Base-by-base conservation (phyloP, 2,797 vertebrate species). In the Gobio occitaniae region DNA sequence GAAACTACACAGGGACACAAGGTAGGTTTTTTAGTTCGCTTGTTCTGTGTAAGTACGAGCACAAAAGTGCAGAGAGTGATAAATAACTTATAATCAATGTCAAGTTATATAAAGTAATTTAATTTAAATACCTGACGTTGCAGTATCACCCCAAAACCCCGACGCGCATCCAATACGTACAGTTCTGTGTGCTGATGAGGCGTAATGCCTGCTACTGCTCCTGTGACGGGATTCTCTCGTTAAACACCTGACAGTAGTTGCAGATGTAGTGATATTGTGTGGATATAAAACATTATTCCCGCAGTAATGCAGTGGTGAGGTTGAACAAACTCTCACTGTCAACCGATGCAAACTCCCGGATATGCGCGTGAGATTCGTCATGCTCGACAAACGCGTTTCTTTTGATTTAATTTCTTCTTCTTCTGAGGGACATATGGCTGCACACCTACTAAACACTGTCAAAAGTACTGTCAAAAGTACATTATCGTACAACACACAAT, bases 81-180 rank as follows among this genome's bases (percentile, higher is more conserved):
- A 21, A 50, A 41, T 48, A 50, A 48, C 11, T 9, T n/a, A 32
- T 5, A n/a, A 3, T 15, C 21, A 16, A 12, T 32, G 72, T 56
- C 16, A 25, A 68, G 17, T 9, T 13, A 75, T 48, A 52, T 36
- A 7, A 11, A 50, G 2, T 11, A 74, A 29, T 71, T 47, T 9
- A 19, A 12, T 48, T 47, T 1, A 65, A 63, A 61, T 93, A 97
- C 96, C 96, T 93, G 96, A 92, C 0, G 91, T 92, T 15, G 94
- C 92, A 0, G 95, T 96, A 93, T 97, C 96, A 8, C 96, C 96
- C 96, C 96, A 96, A 91, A 96, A 97, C 9, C 94, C 95, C 0
- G 96, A 96, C 0, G 96, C 95, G 29, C 96, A 96, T 82, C 96
- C 95, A 80, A 96, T 91, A 74, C 96, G 93, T 48, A 97, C 94